Percentiles rank a stretch among this genome's conserved stretches.
These are phyloP conservation scores for Chloroceryle aenea DNA, from an alignment of 2,113 vertebrate genomes.

Conservation along the genomic window DNA sequence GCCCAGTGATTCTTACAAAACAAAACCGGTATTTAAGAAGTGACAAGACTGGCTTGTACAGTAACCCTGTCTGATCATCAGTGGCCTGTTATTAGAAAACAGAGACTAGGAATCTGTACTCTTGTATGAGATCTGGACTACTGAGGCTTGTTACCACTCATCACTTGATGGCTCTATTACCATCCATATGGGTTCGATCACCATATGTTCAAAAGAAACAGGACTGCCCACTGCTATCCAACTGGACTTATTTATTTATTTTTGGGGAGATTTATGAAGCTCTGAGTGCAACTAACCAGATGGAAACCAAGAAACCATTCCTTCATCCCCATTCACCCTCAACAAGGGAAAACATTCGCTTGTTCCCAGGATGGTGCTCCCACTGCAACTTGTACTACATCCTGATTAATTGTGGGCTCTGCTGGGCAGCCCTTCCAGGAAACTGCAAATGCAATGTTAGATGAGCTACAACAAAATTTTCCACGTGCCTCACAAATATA, in stretches of 20 bases:
- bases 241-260: neutral
- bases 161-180: slow-evolving; percentile 1
- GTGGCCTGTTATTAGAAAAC: neutral
- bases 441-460: neutral
- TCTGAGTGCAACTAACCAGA: neutral
- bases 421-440: neutral
- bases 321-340: neutral
- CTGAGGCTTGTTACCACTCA: neutral
- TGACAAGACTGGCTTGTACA: neutral
- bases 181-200: neutral
- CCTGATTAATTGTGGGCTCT: neutral
- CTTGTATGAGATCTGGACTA: neutral
- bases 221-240: neutral
- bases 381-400: neutral
- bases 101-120: neutral
- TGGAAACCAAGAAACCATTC: neutral
- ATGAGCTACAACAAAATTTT: neutral
- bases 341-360: slow-evolving; percentile 11
- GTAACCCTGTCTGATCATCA: neutral
- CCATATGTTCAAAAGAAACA: neutral
- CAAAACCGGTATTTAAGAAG: neutral
- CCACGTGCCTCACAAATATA: neutral
- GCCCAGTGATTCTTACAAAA: neutral
- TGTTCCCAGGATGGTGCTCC: neutral
- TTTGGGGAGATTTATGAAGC: slow-evolving; percentile 13